Conservation (phyloP, 2,797 vertebrate species). For the Dicrostonyx torquatus region DNA sequence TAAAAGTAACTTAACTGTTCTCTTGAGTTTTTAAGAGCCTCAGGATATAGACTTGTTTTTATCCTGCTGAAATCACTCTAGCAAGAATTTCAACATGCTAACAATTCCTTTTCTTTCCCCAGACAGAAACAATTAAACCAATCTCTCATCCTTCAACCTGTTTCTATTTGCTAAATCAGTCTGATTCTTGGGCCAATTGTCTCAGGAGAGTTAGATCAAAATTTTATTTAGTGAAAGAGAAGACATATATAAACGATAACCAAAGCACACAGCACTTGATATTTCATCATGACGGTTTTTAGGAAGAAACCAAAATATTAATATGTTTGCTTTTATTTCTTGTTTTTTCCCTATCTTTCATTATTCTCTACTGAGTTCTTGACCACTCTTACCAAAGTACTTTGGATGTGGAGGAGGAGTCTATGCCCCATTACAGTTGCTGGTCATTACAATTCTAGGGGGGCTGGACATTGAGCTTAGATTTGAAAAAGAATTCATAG, state of each 20-base stretch:
- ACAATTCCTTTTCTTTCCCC: not conserved
- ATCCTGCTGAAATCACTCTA: not conserved
- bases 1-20: not conserved
- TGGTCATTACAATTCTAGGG: conserved; percentile 20
- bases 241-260: not conserved
- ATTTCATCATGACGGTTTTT: not conserved
- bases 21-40: conserved; percentile 2
- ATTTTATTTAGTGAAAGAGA: not conserved
- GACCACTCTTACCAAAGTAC: not conserved
- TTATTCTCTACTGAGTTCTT: not conserved
- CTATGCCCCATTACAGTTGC: not conserved
- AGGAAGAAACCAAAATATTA: not conserved
- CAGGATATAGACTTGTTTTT: conserved; percentile 2
- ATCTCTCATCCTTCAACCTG: conserved; percentile 28
- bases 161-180: conserved; percentile 11
- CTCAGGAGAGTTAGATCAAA: conserved; percentile 37
- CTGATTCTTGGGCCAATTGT: not conserved
- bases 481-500: conserved; percentile 28
- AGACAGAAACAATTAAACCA: conserved; percentile 16
- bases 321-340: not conserved
- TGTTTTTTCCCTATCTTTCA: too few species aligned
- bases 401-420: not conserved
- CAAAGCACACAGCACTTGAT: not conserved
- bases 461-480: not conserved
- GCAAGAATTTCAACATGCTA: conserved; percentile 1